A percentile compares a stretch with the other conserved stretches of the same genome.
phyloP scores from a whole-genome alignment of 2,797 vertebrate species.

The Darevskia mixta region DNA sequence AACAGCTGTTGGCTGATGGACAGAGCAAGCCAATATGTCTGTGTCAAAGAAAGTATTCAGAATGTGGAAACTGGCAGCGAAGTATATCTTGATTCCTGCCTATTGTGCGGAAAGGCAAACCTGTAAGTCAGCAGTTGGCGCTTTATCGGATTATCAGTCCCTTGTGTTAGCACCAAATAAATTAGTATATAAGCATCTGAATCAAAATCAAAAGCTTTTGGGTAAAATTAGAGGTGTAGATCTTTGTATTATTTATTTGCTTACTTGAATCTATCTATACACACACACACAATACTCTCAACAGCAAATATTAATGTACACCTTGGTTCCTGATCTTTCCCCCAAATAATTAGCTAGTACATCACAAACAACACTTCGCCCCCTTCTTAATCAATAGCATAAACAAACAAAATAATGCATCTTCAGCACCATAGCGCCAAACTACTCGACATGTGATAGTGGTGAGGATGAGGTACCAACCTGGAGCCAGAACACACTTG shows the following conservation, averaged over 20 bases:
- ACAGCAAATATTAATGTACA: conserved; percentile 55
- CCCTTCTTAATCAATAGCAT: conserved; percentile 50
- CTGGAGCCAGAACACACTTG: conserved; percentile 66
- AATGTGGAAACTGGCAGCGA: conserved; percentile 27
- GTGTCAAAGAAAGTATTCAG: conserved; percentile 48
- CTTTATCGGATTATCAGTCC: conserved; percentile 27
- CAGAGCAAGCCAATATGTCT: conserved; percentile 36
- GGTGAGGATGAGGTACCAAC: conserved; percentile 44
- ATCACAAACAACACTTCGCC: conserved; percentile 34
- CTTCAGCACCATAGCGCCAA: conserved; percentile 34
- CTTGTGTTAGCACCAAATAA: conserved; percentile 43
- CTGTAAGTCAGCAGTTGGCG: conserved; percentile 43
- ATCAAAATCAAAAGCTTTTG: conserved; percentile 55
- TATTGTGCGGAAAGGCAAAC: conserved; percentile 33
- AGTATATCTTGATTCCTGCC: conserved; percentile 52
- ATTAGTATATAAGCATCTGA: conserved; percentile 46
- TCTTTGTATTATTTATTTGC: conserved; percentile 22
- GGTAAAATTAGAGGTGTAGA: conserved; percentile 54
- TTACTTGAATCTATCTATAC: not conserved
- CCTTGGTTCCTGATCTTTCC: not conserved
- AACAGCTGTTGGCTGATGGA: conserved; percentile 25
- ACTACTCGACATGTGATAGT: conserved; percentile 45
- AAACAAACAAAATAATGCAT: conserved; percentile 34
- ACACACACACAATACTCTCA: not conserved
- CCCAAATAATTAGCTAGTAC: conserved; percentile 48